Base-by-base conservation (phyloP, 2,888 invertebrate species). In the Melanotus villosus region DNA sequence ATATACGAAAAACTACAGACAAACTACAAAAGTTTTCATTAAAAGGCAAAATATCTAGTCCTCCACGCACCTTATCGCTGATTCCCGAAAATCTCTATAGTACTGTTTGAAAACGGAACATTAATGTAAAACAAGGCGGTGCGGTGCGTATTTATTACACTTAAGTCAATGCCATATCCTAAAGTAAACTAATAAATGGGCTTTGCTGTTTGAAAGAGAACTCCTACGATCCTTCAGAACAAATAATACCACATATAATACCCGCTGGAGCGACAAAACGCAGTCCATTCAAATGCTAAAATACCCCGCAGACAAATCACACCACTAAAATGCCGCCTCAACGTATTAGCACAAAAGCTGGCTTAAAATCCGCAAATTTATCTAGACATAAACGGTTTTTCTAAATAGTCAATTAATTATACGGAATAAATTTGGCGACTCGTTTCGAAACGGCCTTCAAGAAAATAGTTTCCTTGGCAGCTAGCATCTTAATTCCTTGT, bases 221-320 rank as follows among this genome's bases (percentile, higher is more conserved):
- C 18, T 52, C 50, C 30, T 19, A 34, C 34, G 26, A 32, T 52
- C 32, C 56, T 38, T 14, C 6, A n/a, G 23, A 56, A 56, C 36
- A 56, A 56, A 56, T 56, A 36, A 36, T 38, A 10, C 56, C 54
- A 21, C 21, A 38, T 32, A 56, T 16, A 56, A 38, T 14, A 23
- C 38, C 23, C 56, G 38, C 14, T 56, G 56, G 14, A 56, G 56
- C 56, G 38, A 56, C 56, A 56, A 56, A 56, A 23, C 19, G 18
- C 52, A n/a, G 52, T 18, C 56, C 56, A 56, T 56, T 56, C 36
- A 56, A 56, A 56, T 56, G 38, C 56, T 56, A 56, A 56, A 56
- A 56, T 16, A 23, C 38, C 36, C 38, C n/a, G 14, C 38, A 38
- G 56, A 38, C 56, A 38, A 56, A 56, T 56, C 56, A 56, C 56